Percentiles rank a stretch among this genome's conserved stretches.
Conservation (phyloP, 2,113 vertebrate genomes). For the Siniperca knerii region DNA sequence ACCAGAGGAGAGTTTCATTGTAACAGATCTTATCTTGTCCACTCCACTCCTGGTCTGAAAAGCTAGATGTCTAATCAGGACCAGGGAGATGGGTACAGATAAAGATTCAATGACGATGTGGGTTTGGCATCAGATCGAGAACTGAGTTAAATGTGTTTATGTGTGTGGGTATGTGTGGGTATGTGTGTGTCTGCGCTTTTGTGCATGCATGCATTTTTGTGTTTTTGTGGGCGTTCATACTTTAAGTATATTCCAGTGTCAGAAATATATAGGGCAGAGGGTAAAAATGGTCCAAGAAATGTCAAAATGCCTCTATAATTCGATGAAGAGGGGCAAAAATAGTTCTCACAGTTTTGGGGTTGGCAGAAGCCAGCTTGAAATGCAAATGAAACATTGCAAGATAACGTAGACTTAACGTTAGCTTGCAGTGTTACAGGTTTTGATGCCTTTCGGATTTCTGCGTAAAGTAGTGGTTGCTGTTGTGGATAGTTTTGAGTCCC, state of each 20-base stretch:
- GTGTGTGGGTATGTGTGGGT: constrained; percentile 36
- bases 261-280: constrained; percentile 20
- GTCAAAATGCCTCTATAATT: neutral
- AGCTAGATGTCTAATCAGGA: constrained; percentile 79
- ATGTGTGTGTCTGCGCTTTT: constrained; percentile 13
- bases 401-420: neutral
- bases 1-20: constrained; percentile 55
- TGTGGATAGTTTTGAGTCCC: neutral
- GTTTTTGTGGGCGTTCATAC: constrained; percentile 14
- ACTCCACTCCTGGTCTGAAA: constrained; percentile 61
- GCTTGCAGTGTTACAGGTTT: neutral
- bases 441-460: neutral
- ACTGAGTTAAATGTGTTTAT: constrained; percentile 57
- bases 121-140: constrained; percentile 70
- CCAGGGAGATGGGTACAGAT: constrained; percentile 80
- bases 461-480: neutral
- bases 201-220: constrained; percentile 7
- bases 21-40: constrained; percentile 77
- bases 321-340: neutral
- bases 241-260: constrained; percentile 24
- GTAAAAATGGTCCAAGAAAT: constrained; percentile 16
- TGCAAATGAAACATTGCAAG: neutral
- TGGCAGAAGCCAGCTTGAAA: neutral
- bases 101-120: constrained; percentile 77
- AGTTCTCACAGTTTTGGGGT: neutral